phyloP scores from a whole-genome alignment of 2,113 vertebrate genomes.

The Oenanthe oenanthe region DNA sequence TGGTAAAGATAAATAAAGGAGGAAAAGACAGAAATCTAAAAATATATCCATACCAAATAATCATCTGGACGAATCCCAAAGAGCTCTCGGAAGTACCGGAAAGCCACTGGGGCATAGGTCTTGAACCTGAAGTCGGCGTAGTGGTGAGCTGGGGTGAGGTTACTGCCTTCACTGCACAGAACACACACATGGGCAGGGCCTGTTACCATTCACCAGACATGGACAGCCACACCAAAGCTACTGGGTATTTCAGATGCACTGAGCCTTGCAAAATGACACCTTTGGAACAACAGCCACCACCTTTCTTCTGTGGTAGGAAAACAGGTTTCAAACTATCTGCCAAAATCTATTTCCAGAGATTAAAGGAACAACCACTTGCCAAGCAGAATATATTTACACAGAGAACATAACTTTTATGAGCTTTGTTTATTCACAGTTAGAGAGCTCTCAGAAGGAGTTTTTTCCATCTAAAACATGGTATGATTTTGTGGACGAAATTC shows the following conservation, averaged over 20 bases:
- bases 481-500: background rate
- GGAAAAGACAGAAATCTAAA: background rate
- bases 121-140: constrained; percentile 99
- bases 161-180: constrained; percentile 91
- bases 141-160: constrained; percentile 96
- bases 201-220: rapidly evolving
- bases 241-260: background rate
- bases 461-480: background rate
- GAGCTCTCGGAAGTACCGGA: constrained; percentile 98
- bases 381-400: background rate
- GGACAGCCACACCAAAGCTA: background rate
- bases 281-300: background rate
- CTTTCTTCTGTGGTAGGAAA: background rate
- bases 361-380: background rate
- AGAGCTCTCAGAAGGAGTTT: background rate
- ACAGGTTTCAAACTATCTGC: background rate
- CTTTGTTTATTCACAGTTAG: background rate
- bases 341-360: background rate
- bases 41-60: constrained; percentile 86
- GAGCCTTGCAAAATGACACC: background rate
- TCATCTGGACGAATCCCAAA: constrained; percentile 98
- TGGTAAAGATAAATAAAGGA: background rate
- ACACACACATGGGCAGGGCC: background rate
- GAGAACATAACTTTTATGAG: background rate
- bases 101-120: constrained; percentile 96